Evolutionary conservation across 2,888 invertebrate species (phyloP).

Genomic region (Lumbricus terrestris): DNA sequence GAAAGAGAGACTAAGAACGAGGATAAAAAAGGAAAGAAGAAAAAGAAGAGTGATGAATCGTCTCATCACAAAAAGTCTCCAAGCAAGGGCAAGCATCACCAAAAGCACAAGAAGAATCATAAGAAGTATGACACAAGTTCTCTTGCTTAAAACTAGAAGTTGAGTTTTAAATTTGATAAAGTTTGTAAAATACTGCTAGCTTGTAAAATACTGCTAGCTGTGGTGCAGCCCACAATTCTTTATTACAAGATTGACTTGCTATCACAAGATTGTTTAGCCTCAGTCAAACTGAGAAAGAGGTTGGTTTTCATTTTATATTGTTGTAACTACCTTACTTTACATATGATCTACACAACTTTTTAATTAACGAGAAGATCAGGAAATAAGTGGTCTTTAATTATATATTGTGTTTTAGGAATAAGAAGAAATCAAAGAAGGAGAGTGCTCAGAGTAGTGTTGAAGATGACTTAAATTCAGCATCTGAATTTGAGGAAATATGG

Average conservation of each 20-base stretch:
- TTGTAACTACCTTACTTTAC: too few relatives aligned
- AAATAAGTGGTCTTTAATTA: background rate
- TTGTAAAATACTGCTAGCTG: too few relatives aligned
- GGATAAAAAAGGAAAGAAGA: conserved; percentile 43
- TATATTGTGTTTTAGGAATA: background rate
- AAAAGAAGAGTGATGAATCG: conserved; percentile 37
- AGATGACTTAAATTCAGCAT: conserved; percentile 10
- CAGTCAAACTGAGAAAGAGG: too few relatives aligned
- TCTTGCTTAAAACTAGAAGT: background rate
- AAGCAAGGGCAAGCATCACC: conserved; percentile 42
- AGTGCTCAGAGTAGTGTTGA: background rate
- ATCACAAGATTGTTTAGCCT: too few relatives aligned
- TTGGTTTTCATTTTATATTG: too few relatives aligned
- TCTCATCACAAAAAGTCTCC: conserved; percentile 38
- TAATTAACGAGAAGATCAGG: background rate
- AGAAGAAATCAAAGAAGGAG: background rate
- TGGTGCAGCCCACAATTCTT: too few relatives aligned
- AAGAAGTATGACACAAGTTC: conserved; percentile 44
- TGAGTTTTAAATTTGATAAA: background rate
- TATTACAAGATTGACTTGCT: too few relatives aligned
- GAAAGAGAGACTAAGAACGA: conserved; percentile 24
- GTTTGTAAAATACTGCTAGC: too few relatives aligned
- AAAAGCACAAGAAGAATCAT: conserved; percentile 45
- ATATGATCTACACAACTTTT: background rate
- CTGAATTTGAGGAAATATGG: conserved; percentile 21